These are phyloP conservation scores for Anguilla pacifica DNA, from an alignment of 2,797 vertebrate genomes.

Conservation along the genomic window DNA sequence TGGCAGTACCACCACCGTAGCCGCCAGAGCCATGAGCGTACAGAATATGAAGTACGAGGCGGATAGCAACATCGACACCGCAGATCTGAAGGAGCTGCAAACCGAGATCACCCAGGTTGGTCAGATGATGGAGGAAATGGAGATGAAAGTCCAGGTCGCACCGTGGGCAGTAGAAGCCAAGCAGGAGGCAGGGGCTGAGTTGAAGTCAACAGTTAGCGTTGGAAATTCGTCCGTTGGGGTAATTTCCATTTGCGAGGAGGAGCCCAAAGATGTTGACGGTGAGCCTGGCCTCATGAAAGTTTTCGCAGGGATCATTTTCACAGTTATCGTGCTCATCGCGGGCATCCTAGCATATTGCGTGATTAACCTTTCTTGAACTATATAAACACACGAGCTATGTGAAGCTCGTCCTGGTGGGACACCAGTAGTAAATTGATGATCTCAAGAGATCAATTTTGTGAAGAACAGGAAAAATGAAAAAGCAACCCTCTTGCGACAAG, in stretches of 20 bases:
- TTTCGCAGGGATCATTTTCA: constrained; percentile 82
- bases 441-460: neutral
- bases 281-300: constrained; percentile 22
- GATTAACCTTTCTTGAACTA: constrained; percentile 85
- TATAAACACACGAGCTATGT: neutral
- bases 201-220: constrained; percentile 83
- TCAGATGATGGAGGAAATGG: constrained; percentile 97
- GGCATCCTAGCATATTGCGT: constrained; percentile 87
- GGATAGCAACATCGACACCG: constrained; percentile 83
- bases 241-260: constrained; percentile 83
- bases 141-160: constrained; percentile 96
- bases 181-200: constrained; percentile 89
- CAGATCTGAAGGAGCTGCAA: constrained; percentile 86
- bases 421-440: neutral
- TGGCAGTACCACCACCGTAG: constrained; percentile 84
- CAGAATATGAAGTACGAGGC: constrained; percentile 93
- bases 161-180: constrained; percentile 96
- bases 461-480: neutral
- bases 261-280: constrained; percentile 72
- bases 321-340: constrained; percentile 81
- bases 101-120: constrained; percentile 87
- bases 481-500: neutral
- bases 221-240: constrained; percentile 85
- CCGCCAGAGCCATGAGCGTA: constrained; percentile 88
- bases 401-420: neutral